Evolutionary conservation across 1,140 invertebrate genomes (phyloP).

Genomic region (Gyrodactylus salaris): DNA sequence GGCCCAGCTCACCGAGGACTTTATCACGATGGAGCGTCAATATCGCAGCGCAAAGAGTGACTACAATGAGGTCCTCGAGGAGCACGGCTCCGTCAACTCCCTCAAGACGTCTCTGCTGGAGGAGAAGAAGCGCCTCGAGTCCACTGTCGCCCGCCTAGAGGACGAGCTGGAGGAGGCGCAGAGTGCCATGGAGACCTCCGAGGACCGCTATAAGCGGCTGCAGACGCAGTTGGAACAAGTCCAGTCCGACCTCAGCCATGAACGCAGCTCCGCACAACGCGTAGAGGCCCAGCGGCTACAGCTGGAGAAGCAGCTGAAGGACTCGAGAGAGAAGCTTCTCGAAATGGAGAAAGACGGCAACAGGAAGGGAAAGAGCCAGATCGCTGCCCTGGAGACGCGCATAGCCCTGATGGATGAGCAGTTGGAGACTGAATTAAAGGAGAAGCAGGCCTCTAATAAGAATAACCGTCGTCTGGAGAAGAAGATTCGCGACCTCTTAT

Average conservation of each 20-base stretch:
- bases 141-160: neutral
- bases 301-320: neutral
- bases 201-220: neutral
- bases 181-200: neutral
- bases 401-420: constrained; percentile 1
- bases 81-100: neutral
- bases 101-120: neutral
- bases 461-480: neutral
- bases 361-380: neutral
- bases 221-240: constrained; percentile 5
- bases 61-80: neutral
- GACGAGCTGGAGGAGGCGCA: neutral
- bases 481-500: neutral
- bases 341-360: constrained; percentile 4
- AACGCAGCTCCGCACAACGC: neutral
- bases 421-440: constrained; percentile 3
- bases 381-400: constrained; percentile 1
- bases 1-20: neutral
- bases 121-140: constrained; percentile 5
- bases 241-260: neutral
- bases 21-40: neutral
- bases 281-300: neutral
- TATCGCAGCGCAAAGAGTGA: neutral
- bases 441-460: neutral
- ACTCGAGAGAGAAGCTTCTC: neutral